Evolutionary conservation across 2,888 invertebrate species (phyloP).

Genomic region (Ligdia adustata): DNA sequence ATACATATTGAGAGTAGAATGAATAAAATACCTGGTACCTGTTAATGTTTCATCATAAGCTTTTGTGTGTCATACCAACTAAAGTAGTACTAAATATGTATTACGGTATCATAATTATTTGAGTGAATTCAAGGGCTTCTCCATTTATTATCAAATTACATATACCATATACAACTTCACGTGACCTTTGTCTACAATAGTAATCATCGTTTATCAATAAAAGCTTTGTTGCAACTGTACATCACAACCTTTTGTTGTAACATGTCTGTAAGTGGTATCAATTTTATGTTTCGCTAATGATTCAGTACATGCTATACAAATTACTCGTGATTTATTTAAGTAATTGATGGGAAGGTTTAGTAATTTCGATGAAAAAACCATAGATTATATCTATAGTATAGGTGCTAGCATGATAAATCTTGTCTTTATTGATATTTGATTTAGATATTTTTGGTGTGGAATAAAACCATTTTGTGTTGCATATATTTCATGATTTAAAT

Average conservation of each 20-base stretch:
- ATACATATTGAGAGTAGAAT: too few relatives aligned
- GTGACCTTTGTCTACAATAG: slow-evolving; percentile 31
- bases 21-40: too few relatives aligned
- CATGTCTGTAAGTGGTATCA: slow-evolving; percentile 8
- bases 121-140: slow-evolving; percentile 48
- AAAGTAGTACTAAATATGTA: too few relatives aligned
- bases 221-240: slow-evolving; percentile 12
- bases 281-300: slow-evolving; percentile 16
- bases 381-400: too few relatives aligned
- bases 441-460: too few relatives aligned
- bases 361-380: not conserved
- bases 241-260: slow-evolving; percentile 9
- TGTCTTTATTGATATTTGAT: too few relatives aligned
- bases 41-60: too few relatives aligned
- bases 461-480: too few relatives aligned
- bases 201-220: slow-evolving; percentile 16
- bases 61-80: too few relatives aligned
- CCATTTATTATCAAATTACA: slow-evolving; percentile 45
- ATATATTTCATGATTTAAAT: too few relatives aligned
- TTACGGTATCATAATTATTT: too few relatives aligned
- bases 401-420: too few relatives aligned
- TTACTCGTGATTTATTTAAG: slow-evolving; percentile 4
- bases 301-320: not conserved
- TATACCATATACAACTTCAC: slow-evolving; percentile 17
- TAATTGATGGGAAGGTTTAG: not conserved